These are phyloP conservation scores for Globodera ellingtonae DNA, from an alignment of 1,140 invertebrate species.

Conservation along the genomic window DNA sequence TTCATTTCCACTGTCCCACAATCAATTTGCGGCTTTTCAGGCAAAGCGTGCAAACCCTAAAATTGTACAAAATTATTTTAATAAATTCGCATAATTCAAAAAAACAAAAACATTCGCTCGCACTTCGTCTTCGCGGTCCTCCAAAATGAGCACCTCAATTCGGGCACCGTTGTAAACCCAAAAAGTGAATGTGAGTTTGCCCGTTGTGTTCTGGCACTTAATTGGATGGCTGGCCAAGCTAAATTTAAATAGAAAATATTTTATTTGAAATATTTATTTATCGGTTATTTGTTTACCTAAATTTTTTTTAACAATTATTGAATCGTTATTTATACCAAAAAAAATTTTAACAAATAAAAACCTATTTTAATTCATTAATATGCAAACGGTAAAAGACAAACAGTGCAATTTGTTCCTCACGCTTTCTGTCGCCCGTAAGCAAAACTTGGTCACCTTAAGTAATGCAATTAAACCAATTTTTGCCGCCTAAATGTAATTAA, in stretches of 20 bases:
- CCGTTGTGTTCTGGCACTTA: conserved; percentile 35
- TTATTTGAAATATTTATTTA: not conserved
- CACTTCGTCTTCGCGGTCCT: conserved; percentile 45
- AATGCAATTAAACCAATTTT: too few relatives aligned
- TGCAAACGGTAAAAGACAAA: conserved; percentile 21
- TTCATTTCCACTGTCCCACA: conserved; percentile 58
- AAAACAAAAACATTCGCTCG: not conserved
- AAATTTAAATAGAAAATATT: not conserved
- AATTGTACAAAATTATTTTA: conserved; percentile 8
- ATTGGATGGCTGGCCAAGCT: conserved; percentile 45
- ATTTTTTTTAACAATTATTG: too few relatives aligned
- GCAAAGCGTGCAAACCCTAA: conserved; percentile 36
- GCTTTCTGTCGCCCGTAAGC: conserved; percentile 54
- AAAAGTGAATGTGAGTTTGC: conserved; percentile 49
- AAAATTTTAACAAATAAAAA: not conserved
- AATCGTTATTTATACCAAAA: not conserved
- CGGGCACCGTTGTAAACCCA: conserved; percentile 63
- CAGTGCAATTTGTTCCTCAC: conserved; percentile 55
- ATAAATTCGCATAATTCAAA: not conserved
- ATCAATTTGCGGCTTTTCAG: conserved; percentile 62
- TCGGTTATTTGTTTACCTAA: too few relatives aligned
- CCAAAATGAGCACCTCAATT: conserved; percentile 60
- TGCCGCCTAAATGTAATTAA: not conserved
- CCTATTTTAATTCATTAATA: not conserved
- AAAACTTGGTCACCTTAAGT: conserved; percentile 51